Evolutionary conservation across 2,888 invertebrate genomes (phyloP), one percentile per base, ranked within the genome.

Genomic region (Idaea straminata): DNA sequence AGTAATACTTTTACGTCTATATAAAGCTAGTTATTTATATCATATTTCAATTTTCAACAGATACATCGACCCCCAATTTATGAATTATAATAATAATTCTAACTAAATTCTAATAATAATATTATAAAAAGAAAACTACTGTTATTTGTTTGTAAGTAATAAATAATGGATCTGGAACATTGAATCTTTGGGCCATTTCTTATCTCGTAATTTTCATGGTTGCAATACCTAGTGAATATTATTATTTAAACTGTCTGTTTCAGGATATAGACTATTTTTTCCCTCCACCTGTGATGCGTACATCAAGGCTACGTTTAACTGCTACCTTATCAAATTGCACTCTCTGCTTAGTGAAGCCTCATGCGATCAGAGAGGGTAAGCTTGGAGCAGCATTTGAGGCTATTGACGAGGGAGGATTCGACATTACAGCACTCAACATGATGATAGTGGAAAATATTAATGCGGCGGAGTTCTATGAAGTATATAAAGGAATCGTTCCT

Each of bases 381-480:
- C 82, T 94, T 61, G 98, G 98, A 0, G 88, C 93, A 64, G 96
- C 98, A 3, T 64, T 92, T 13, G 93, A 94, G 64, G 94, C 94
- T 38, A 97, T 98, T 62, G 94, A 94, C 67, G 95, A 95, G n/a
- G 95, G 95, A 65, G 96, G 96, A 1, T 98, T 96, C 79, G 93
- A 94, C 61, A 94, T 99, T 60, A 95, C 96, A 0, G 97, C 97
- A 0, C 90, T 98, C 69, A 95, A 96, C 84, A 96, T 97, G 94
- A 95, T 96, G 74, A 93, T 95, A 68, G 92, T 99, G 76, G 97
- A 96, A 76, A 95, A 95, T 69, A 94, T 95, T 0, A 97, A 98
- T 84, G 97, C 97, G 5, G 97, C 97, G 76, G 98, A 98, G 84
- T 98, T 98, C 88, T 95, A 96, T 80, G 98, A 98, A 89, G 96